phyloP scores from a whole-genome alignment of 30 jellyfish, hydroid and myxozoan species.

The Turritopsis dohrnii region DNA sequence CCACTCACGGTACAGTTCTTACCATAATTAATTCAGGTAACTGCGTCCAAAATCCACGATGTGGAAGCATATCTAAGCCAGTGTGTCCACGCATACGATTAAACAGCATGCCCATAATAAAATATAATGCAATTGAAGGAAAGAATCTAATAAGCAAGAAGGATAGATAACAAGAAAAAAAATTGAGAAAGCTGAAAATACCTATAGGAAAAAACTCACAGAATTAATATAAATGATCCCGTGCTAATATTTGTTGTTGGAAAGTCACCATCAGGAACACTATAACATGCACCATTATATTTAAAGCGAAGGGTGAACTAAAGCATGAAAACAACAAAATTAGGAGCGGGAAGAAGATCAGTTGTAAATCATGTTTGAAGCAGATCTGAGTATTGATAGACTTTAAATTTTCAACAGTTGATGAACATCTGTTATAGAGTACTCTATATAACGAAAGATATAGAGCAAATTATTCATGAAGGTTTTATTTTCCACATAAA shows the following conservation, averaged over 20 bases:
- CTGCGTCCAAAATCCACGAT: constrained; percentile 58
- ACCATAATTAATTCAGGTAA: constrained; percentile 97
- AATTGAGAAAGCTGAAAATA: neutral
- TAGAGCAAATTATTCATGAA: no score
- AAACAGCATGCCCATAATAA: constrained; percentile 65
- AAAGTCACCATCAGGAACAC: constrained; percentile 32
- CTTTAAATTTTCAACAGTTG: no score
- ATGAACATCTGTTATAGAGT: no score
- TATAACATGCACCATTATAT: constrained; percentile 78
- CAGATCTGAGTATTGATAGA: no score
- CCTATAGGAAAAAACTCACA: constrained; percentile 50
- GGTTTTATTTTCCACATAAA: no score
- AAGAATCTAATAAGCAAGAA: constrained; percentile 48
- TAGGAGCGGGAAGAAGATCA: neutral
- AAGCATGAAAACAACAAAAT: neutral
- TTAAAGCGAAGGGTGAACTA: constrained; percentile 58
- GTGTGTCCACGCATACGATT: constrained; percentile 80
- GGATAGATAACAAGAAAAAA: neutral
- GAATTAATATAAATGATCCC: constrained; percentile 73
- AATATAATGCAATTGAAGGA: constrained; percentile 87
- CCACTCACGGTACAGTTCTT: no score
- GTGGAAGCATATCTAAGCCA: constrained; percentile 78
- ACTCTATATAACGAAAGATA: no score
- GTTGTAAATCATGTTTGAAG: no score
- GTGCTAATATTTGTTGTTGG: constrained; percentile 60